Conservation (phyloP, 1,140 invertebrate genomes). For the Drosophila auraria region DNA sequence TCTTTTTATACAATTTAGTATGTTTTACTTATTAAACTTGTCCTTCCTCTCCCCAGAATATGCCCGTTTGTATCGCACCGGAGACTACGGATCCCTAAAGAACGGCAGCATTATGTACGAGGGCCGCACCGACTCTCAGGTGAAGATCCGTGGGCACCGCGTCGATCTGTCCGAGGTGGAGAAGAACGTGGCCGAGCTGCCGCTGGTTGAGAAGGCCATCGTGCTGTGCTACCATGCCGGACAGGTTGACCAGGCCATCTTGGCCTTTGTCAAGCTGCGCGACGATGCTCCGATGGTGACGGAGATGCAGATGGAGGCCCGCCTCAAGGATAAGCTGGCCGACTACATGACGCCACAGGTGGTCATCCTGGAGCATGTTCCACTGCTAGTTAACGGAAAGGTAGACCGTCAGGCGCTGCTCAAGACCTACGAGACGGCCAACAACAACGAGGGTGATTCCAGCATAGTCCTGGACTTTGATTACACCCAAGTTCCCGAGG, state of each 20-base stretch:
- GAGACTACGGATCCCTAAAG: conserved; percentile 92
- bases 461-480: conserved; percentile 86
- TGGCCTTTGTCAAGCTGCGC: conserved; percentile 90
- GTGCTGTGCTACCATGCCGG: conserved; percentile 93
- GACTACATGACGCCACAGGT: conserved; percentile 93
- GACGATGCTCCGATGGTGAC: conserved; percentile 86
- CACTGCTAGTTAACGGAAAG: conserved; percentile 93
- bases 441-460: conserved; percentile 86
- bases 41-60: conserved; percentile 86
- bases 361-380: conserved; percentile 90
- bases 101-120: conserved; percentile 91
- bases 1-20: background rate
- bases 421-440: conserved; percentile 89
- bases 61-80: conserved; percentile 91
- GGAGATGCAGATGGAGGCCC: conserved; percentile 88
- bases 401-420: conserved; percentile 92
- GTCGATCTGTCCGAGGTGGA: conserved; percentile 94
- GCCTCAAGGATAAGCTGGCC: conserved; percentile 88
- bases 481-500: conserved; percentile 87
- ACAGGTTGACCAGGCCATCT: conserved; percentile 89
- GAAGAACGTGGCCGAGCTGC: conserved; percentile 86
- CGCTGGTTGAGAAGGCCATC: conserved; percentile 85
- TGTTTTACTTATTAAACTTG: background rate
- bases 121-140: conserved; percentile 93
- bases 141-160: conserved; percentile 94